Conservation (phyloP, 53 echinoderm and acorn worm species). For the Glandiceps talaboti region DNA sequence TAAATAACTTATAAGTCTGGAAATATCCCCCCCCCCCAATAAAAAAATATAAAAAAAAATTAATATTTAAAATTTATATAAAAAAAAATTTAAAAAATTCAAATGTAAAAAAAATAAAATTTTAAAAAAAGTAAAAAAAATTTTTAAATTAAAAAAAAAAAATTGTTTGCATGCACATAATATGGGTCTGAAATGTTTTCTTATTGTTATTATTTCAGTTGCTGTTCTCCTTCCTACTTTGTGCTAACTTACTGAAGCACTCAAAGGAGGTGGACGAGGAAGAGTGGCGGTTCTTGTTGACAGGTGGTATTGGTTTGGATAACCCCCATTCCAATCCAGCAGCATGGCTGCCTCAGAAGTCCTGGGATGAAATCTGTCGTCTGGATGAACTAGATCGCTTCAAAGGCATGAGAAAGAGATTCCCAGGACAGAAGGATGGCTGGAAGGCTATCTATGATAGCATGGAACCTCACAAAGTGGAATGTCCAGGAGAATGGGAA, state of each 20-base stretch:
- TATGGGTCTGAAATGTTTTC: too few species aligned
- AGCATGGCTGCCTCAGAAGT: slow-evolving; percentile 82
- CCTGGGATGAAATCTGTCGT: slow-evolving; percentile 89
- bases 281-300: slow-evolving; percentile 97
- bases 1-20: too few species aligned
- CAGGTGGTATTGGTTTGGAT: slow-evolving; percentile 93
- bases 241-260: slow-evolving; percentile 90
- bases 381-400: slow-evolving; percentile 79
- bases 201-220: slow-evolving; percentile 64
- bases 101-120: too few species aligned
- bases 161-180: too few species aligned
- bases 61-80: too few species aligned
- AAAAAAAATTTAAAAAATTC: too few species aligned
- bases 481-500: slow-evolving; percentile 81
- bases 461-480: slow-evolving; percentile 65
- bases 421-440: slow-evolving; percentile 96
- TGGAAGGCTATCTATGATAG: slow-evolving; percentile 95
- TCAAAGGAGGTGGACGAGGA: slow-evolving; percentile 80
- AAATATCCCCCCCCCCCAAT: too few species aligned
- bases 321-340: slow-evolving; percentile 99
- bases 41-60: too few species aligned
- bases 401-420: slow-evolving; percentile 81
- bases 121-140: too few species aligned
- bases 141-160: too few species aligned
- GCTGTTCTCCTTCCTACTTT: slow-evolving; percentile 89